A percentile compares a stretch with the other conserved stretches of the same genome.
Evolutionary conservation across 2,797 vertebrate species (phyloP).

Genomic region (Etheostoma nigrum): DNA sequence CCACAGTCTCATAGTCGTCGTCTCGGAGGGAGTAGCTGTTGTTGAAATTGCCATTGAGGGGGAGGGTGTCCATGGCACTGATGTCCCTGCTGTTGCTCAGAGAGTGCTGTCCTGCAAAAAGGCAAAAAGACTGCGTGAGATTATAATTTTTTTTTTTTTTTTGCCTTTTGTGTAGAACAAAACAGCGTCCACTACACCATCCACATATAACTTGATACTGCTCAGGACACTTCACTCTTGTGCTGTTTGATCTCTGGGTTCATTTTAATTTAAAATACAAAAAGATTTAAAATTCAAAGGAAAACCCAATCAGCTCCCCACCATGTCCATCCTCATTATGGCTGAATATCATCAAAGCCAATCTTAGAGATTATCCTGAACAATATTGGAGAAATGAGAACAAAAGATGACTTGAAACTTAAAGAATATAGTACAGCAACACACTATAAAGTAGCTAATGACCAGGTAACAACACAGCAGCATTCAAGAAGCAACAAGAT

Average conservation of each 20-base stretch:
- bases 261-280: conserved; percentile 58
- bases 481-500: conserved; percentile 85
- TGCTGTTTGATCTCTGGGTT: conserved; percentile 65
- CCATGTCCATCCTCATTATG: conserved; percentile 44
- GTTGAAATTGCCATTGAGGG: conserved; percentile 99
- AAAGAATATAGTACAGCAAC: conserved; percentile 82
- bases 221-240: conserved; percentile 90
- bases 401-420: conserved; percentile 59
- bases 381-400: conserved; percentile 88
- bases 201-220: conserved; percentile 88
- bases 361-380: conserved; percentile 92
- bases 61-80: conserved; percentile 99
- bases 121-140: conserved; percentile 59
- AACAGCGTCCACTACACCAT: conserved; percentile 60
- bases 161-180: conserved; percentile 18
- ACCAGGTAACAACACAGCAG: conserved; percentile 77
- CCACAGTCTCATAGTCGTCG: conserved; percentile 90
- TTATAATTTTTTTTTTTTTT: neutral
- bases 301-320: conserved; percentile 64
- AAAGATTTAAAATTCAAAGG: conserved; percentile 54
- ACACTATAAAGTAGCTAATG: conserved; percentile 86
- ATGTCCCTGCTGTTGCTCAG: conserved; percentile 99
- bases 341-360: conserved; percentile 60
- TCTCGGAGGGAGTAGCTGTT: conserved; percentile 98
- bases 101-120: conserved; percentile 97